Evolutionary conservation across 2,797 vertebrate species (phyloP).

Genomic region (Podarcis siculus): DNA sequence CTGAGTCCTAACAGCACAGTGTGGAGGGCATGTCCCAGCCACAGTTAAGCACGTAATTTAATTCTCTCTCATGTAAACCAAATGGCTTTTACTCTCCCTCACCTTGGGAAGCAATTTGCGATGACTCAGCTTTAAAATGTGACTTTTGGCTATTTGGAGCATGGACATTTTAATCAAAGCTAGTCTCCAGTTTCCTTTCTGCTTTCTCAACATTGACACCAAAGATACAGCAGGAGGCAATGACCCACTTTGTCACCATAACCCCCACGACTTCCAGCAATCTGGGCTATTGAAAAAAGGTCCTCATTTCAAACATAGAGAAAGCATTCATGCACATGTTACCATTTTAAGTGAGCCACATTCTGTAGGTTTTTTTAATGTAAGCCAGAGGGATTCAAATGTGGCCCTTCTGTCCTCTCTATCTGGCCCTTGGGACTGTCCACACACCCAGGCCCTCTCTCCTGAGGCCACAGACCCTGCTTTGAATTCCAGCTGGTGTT

Average conservation of each 20-base stretch:
- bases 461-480: too few relatives aligned
- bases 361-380: neutral
- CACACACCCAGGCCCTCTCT: too few relatives aligned
- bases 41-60: neutral
- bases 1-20: neutral
- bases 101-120: neutral
- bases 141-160: conserved; percentile 6
- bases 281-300: neutral
- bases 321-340: neutral
- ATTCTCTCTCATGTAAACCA: neutral
- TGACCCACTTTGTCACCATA: too few relatives aligned
- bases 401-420: too few relatives aligned
- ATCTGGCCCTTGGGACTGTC: too few relatives aligned
- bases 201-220: neutral
- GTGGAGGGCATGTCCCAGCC: neutral
- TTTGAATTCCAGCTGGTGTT: too few relatives aligned
- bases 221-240: neutral
- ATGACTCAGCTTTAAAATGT: neutral
- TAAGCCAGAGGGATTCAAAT: too few relatives aligned
- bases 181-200: neutral
- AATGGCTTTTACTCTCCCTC: neutral
- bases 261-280: too few relatives aligned
- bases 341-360: neutral
- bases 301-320: neutral
- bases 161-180: neutral